phyloP scores from a whole-genome alignment of 2,113 vertebrate genomes.

The Aythya baeri region DNA sequence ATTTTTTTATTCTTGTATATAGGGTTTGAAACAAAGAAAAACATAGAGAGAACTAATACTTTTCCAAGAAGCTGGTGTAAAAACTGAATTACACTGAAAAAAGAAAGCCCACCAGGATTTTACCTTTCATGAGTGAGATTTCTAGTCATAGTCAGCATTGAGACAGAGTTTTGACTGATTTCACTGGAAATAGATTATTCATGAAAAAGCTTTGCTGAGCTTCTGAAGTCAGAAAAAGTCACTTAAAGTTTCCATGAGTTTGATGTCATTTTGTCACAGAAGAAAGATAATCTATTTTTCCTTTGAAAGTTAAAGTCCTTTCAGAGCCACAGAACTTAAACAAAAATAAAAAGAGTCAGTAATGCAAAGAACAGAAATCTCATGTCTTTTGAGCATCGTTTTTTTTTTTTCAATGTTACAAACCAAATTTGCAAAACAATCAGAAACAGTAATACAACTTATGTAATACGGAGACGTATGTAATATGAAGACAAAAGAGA shows the following conservation, averaged over 20 bases:
- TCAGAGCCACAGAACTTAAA: not conserved
- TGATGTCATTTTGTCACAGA: not conserved
- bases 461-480: not conserved
- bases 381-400: not conserved
- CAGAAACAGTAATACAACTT: not conserved
- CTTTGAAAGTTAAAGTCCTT: not conserved
- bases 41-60: not conserved
- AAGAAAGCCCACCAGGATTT: not conserved
- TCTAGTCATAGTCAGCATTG: not conserved
- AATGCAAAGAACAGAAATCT: not conserved
- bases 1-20: not conserved
- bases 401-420: not conserved
- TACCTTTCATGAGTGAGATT: not conserved
- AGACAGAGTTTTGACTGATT: not conserved
- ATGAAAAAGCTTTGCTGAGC: not conserved
- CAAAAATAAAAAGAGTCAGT: not conserved
- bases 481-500: not conserved
- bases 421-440: not conserved
- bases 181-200: not conserved
- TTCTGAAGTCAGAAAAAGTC: not conserved
- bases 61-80: not conserved
- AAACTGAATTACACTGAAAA: not conserved
- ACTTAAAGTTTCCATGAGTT: not conserved
- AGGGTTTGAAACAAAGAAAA: not conserved
- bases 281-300: not conserved